These are phyloP conservation scores for Parthenolecanium corni DNA, from an alignment of 2,888 invertebrate genomes.

Conservation along the genomic window DNA sequence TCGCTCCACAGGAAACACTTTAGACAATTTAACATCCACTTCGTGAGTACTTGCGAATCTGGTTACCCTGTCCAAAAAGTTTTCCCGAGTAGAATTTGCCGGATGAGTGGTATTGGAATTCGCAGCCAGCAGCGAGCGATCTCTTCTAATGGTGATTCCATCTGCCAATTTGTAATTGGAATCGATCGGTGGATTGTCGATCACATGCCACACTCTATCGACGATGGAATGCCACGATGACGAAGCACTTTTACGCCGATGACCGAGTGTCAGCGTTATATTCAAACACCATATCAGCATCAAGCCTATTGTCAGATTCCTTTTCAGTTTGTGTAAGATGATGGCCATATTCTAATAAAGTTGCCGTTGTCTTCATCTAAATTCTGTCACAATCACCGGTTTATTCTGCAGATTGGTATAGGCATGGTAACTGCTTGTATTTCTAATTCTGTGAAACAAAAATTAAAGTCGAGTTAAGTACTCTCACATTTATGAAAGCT, in stretches of 20 bases:
- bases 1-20: constrained; percentile 38
- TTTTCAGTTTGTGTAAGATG: constrained; percentile 21
- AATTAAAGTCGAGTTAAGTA: background rate
- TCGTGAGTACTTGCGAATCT: constrained; percentile 50
- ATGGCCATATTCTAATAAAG: constrained; percentile 14
- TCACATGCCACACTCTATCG: constrained; percentile 42
- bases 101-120: constrained; percentile 17
- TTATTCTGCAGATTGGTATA: background rate
- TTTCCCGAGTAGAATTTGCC: constrained; percentile 41
- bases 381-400: constrained; percentile 4
- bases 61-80: constrained; percentile 47
- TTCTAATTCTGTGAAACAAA: background rate
- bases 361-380: constrained; percentile 25
- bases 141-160: constrained; percentile 42
- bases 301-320: constrained; percentile 11
- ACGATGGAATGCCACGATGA: constrained; percentile 33
- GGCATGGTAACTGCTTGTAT: background rate
- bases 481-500: background rate
- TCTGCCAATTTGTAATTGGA: constrained; percentile 49
- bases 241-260: background rate
- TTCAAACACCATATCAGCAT: constrained; percentile 21
- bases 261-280: constrained; percentile 6
- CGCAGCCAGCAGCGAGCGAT: constrained; percentile 30
- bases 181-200: constrained; percentile 47
- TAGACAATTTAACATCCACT: constrained; percentile 53